Conservation (phyloP, 2,888 invertebrate genomes). For the Drosophila borealis region DNA sequence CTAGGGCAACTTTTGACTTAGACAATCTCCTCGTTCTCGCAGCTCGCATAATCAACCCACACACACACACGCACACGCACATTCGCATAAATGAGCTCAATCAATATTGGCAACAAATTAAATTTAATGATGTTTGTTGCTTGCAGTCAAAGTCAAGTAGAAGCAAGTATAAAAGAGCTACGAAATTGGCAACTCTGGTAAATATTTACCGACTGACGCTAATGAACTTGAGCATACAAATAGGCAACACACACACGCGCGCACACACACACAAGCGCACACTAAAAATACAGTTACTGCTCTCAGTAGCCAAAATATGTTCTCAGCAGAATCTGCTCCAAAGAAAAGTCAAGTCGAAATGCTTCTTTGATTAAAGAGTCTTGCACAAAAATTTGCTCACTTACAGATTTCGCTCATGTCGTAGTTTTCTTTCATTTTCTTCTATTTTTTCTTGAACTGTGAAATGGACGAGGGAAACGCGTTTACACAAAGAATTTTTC, state of each 20-base stretch:
- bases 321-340: conserved; percentile 31
- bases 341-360: conserved; percentile 9
- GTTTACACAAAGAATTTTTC: conserved; percentile 71
- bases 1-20: background rate
- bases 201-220: conserved; percentile 80
- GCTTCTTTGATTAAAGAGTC: conserved; percentile 68
- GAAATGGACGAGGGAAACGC: conserved; percentile 45
- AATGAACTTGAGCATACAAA: conserved; percentile 78
- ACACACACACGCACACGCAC: background rate
- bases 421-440: conserved; percentile 10
- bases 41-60: no score
- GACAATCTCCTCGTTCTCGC: no score
- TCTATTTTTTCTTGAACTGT: conserved; percentile 36
- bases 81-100: conserved; percentile 42
- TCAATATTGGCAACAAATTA: conserved; percentile 78
- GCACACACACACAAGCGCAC: conserved; percentile 11
- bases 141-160: conserved; percentile 54
- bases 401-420: conserved; percentile 41
- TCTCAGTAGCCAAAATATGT: conserved; percentile 36
- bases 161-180: conserved; percentile 20
- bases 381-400: conserved; percentile 51
- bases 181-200: conserved; percentile 65
- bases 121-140: conserved; percentile 77
- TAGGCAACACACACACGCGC: conserved; percentile 39
- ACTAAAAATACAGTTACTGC: conserved; percentile 1